phyloP scores from a whole-genome alignment of 2,888 invertebrate species.

The Pharmacophagus antenor region DNA sequence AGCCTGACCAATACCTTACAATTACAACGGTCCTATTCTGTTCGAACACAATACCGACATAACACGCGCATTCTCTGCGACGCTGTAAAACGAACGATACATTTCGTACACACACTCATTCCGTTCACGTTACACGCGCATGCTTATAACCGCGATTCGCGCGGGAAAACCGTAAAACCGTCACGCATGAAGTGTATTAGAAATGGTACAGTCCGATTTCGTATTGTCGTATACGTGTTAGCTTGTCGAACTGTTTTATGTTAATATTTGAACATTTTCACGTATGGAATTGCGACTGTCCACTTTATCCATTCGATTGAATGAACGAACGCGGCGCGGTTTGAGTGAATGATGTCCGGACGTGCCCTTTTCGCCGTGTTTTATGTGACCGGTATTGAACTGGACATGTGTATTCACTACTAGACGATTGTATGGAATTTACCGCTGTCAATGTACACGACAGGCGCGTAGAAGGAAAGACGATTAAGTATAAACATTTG shows the following conservation, averaged over 20 bases:
- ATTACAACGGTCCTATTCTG: no score
- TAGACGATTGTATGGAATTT: constrained; percentile 25
- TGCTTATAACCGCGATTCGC: no score
- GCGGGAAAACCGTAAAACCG: constrained; percentile 15
- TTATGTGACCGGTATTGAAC: constrained; percentile 15
- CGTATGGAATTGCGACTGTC: neutral
- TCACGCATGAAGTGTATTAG: constrained; percentile 13
- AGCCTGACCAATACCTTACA: no score
- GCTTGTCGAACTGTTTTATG: constrained; percentile 9
- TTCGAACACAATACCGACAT: no score
- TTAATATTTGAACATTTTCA: constrained; percentile 13
- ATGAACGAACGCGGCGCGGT: constrained; percentile 9
- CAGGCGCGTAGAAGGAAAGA: neutral
- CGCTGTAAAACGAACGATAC: no score
- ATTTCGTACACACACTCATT: no score
- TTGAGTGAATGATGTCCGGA: constrained; percentile 14
- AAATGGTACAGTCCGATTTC: constrained; percentile 6
- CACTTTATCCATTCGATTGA: no score
- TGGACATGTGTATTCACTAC: constrained; percentile 6
- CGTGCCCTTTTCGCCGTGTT: constrained; percentile 19
- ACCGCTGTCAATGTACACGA: neutral
- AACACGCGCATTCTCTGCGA: no score
- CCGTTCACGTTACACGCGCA: no score
- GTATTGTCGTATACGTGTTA: constrained; percentile 3
- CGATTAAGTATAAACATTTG: neutral